Evolutionary conservation across 2,888 invertebrate genomes (phyloP).

Genomic region (Euplexia lucipara): DNA sequence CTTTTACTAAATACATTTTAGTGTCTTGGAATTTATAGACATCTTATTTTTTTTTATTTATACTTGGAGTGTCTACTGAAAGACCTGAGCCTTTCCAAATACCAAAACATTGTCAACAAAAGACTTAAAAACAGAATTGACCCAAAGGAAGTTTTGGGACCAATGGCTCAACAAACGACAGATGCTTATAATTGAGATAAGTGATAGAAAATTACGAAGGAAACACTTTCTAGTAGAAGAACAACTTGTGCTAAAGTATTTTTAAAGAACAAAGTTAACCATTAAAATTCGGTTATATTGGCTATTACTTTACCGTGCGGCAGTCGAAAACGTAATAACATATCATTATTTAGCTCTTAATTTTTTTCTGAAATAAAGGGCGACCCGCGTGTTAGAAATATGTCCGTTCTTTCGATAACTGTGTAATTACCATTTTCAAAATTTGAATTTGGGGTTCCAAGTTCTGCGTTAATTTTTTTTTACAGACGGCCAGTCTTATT

Average conservation of each 20-base stretch:
- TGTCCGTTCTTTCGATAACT: constrained; percentile 50
- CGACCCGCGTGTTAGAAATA: constrained; percentile 44
- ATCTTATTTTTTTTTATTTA: not conserved
- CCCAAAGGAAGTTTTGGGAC: constrained; percentile 38
- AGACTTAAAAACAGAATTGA: constrained; percentile 41
- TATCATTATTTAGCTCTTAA: constrained; percentile 76
- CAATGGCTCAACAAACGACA: constrained; percentile 53
- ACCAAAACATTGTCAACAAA: not conserved
- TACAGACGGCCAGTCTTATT: constrained; percentile 34
- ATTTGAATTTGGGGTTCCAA: constrained; percentile 42
- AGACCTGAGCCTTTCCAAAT: too few relatives aligned
- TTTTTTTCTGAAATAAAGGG: constrained; percentile 54
- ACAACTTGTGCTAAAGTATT: constrained; percentile 50
- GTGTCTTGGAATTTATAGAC: not conserved
- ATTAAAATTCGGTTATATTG: constrained; percentile 77
- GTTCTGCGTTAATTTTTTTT: constrained; percentile 7
- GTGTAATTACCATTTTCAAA: constrained; percentile 42
- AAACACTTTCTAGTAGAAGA: constrained; percentile 45
- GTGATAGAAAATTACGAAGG: constrained; percentile 62
- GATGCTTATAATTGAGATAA: constrained; percentile 65
- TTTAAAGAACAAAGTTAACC: constrained; percentile 60
- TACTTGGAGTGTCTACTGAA: not conserved
- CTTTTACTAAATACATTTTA: not conserved
- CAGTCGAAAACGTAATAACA: constrained; percentile 78
- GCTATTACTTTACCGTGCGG: constrained; percentile 68